These are phyloP conservation scores for Drosophila yooni DNA, from an alignment of 2,888 invertebrate genomes.

Conservation along the genomic window DNA sequence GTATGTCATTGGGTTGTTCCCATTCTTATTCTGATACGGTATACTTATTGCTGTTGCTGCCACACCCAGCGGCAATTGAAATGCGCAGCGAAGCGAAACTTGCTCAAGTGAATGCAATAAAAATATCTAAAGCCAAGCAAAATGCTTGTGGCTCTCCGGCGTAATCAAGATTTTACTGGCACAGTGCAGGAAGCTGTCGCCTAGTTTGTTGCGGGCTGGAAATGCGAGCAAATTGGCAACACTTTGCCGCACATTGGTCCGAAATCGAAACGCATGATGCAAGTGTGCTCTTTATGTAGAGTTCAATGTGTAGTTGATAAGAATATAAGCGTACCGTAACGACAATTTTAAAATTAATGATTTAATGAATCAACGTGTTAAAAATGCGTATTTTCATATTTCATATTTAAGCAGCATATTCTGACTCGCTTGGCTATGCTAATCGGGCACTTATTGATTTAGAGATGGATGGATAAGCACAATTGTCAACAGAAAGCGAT, in stretches of 20 bases:
- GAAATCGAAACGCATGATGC: slow-evolving; percentile 1
- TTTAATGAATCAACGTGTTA: slow-evolving; percentile 8
- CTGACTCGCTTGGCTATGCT: background rate
- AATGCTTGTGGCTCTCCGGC: slow-evolving; percentile 66
- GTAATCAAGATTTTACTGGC: slow-evolving; percentile 72
- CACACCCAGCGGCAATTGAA: slow-evolving; percentile 68
- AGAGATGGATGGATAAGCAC: slow-evolving; percentile 7
- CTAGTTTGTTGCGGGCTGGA: background rate
- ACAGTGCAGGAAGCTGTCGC: slow-evolving; percentile 35
- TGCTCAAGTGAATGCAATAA: slow-evolving; percentile 74
- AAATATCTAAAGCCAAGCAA: slow-evolving; percentile 71
- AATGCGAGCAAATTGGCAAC: slow-evolving; percentile 28
- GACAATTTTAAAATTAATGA: slow-evolving; percentile 12
- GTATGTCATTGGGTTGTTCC: slow-evolving; percentile 64
- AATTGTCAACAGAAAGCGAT: background rate
- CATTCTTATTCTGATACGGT: slow-evolving; percentile 4
- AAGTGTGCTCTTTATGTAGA: background rate
- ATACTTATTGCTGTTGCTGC: slow-evolving; percentile 15
- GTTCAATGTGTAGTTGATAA: slow-evolving; percentile 13
- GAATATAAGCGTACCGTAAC: background rate
- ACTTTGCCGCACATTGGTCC: slow-evolving; percentile 39
- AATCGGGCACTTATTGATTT: background rate
- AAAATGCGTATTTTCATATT: background rate
- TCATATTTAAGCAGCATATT: background rate
- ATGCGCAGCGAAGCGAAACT: slow-evolving; percentile 71